Percentiles rank a stretch among this genome's conserved stretches.
These are phyloP conservation scores for Oreochromis mossambicus DNA, from an alignment of 2,797 vertebrate genomes.

Conservation along the genomic window DNA sequence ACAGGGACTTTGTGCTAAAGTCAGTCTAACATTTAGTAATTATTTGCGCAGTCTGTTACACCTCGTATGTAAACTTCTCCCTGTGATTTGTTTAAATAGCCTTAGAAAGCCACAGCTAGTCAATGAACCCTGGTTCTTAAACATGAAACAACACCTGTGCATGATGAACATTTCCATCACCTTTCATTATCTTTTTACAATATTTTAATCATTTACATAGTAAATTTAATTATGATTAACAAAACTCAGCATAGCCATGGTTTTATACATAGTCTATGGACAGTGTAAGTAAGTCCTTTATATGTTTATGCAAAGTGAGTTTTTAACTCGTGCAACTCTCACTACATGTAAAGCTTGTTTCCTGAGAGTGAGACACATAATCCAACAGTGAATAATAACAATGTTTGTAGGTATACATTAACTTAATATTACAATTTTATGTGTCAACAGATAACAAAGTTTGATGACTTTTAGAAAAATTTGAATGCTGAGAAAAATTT, in stretches of 20 bases:
- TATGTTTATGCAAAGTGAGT: accelerated
- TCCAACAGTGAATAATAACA: neutral
- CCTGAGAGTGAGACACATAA: neutral
- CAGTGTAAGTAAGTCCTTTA: accelerated
- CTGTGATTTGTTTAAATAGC: neutral
- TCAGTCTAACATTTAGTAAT: neutral
- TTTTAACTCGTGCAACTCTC: neutral
- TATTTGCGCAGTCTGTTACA: accelerated
- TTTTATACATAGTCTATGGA: accelerated
- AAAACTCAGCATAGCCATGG: neutral
- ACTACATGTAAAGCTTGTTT: neutral
- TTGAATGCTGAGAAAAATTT: neutral
- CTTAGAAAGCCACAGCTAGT: neutral
- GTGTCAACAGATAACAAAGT: accelerated
- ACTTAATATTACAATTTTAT: neutral
- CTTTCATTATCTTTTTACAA: neutral
- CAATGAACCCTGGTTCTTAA: neutral
- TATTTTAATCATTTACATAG: neutral
- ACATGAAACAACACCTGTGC: neutral
- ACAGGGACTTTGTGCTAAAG: neutral
- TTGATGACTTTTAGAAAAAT: neutral
- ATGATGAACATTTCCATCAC: neutral
- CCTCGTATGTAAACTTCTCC: neutral
- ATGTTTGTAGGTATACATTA: neutral
- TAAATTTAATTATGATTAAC: neutral